These are phyloP conservation scores for Adelphocoris suturalis DNA, from an alignment of 2,888 invertebrate genomes.

Conservation along the genomic window DNA sequence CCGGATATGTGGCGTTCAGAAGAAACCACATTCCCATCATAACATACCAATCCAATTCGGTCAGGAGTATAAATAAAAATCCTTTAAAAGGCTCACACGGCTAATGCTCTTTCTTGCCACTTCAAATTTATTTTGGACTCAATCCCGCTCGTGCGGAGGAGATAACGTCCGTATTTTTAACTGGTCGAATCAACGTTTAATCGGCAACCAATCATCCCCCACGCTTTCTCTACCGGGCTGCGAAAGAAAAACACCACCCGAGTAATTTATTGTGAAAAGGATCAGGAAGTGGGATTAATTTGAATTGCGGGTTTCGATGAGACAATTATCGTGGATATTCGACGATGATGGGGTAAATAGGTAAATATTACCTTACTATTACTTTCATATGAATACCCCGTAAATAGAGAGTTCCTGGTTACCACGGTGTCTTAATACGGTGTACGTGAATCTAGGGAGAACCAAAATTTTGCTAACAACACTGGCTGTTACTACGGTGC, in stretches of 20 bases:
- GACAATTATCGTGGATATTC: no score
- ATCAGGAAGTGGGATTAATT: neutral
- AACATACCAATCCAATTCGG: neutral
- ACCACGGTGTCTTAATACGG: no score
- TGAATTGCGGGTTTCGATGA: no score
- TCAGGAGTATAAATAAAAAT: constrained; percentile 48
- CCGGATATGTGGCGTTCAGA: neutral
- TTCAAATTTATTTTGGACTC: constrained; percentile 54
- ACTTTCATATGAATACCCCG: no score
- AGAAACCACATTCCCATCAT: neutral
- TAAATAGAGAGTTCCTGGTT: no score
- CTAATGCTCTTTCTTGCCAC: constrained; percentile 58
- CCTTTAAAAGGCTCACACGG: neutral
- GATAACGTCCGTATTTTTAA: constrained; percentile 53
- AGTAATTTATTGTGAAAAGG: neutral
- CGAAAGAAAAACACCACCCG: neutral
- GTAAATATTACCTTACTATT: no score
- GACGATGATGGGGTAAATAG: no score
- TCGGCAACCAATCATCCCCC: neutral
- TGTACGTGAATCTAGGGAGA: no score
- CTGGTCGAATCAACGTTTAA: constrained; percentile 4
- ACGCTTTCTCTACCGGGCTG: neutral
- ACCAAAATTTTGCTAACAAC: no score
- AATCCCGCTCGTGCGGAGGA: constrained; percentile 1
- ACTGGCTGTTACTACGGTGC: no score